A percentile compares a stretch with the other conserved stretches of the same genome.
phyloP scores from a whole-genome alignment of 2,888 invertebrate genomes.

The Celastrina argiolus region DNA sequence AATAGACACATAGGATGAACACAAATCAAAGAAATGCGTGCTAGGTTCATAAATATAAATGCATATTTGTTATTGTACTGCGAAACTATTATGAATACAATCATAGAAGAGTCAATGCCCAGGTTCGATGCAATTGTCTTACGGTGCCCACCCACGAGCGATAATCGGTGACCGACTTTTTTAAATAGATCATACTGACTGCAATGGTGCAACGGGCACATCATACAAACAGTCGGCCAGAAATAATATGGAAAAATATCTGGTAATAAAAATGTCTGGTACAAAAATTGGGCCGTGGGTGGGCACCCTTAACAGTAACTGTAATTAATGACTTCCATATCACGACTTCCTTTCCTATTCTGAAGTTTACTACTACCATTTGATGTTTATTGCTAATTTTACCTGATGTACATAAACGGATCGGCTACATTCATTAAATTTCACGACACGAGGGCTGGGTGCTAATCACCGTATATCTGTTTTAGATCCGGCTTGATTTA shows the following conservation, averaged over 20 bases:
- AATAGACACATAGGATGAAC: too few species aligned
- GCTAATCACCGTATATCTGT: neutral
- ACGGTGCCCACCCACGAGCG: too few species aligned
- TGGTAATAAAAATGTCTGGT: too few species aligned
- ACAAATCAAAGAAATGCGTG: too few species aligned
- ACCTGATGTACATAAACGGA: constrained; percentile 1
- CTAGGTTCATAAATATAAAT: neutral
- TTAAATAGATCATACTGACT: too few species aligned
- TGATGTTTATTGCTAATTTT: constrained; percentile 16
- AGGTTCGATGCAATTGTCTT: neutral
- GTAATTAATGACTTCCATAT: constrained; percentile 15
- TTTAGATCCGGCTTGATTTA: neutral
- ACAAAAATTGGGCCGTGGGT: too few species aligned
- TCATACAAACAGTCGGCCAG: too few species aligned
- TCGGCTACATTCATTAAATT: neutral
- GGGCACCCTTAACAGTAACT: constrained; percentile 17
- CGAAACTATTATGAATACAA: constrained; percentile 3
- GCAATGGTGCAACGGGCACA: too few species aligned
- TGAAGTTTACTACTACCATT: constrained; percentile 8
- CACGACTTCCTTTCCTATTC: constrained; percentile 13
- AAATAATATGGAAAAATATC: too few species aligned
- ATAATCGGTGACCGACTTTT: too few species aligned
- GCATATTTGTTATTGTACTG: neutral
- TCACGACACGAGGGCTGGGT: neutral
- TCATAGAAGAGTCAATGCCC: neutral